Evolutionary conservation across 2,888 invertebrate species (phyloP).

Genomic region (Rhabditoides inermis): DNA sequence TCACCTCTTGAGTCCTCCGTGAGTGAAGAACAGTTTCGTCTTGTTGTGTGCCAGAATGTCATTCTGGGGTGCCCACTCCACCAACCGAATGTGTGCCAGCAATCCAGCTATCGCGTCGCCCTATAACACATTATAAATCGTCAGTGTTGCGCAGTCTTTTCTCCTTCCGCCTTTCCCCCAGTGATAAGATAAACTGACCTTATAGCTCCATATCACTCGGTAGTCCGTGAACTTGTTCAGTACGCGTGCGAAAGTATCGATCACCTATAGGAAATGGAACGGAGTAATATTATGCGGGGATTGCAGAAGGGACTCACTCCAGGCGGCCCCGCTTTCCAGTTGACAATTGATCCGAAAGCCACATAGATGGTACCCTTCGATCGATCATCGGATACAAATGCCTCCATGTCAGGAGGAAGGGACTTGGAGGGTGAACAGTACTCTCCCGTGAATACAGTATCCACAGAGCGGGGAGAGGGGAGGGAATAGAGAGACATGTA

Average conservation of each 20-base stretch:
- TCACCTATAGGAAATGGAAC: too few relatives aligned
- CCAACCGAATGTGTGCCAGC: constrained; percentile 2
- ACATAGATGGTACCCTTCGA: constrained; percentile 17
- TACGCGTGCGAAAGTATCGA: constrained; percentile 5
- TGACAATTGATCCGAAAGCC: constrained; percentile 14
- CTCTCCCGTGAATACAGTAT: too few relatives aligned
- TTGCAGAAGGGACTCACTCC: too few relatives aligned
- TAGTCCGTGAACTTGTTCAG: constrained; percentile 11
- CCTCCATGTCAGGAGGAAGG: constrained; percentile 4
- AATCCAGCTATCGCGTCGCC: too few relatives aligned
- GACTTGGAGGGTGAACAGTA: too few relatives aligned
- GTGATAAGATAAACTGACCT: too few relatives aligned
- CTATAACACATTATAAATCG: too few relatives aligned
- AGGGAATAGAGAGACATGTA: too few relatives aligned
- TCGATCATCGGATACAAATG: constrained; percentile 9
- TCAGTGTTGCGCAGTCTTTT: too few relatives aligned
- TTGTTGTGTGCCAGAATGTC: constrained; percentile 8
- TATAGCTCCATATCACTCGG: constrained; percentile 12
- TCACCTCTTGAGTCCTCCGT: constrained; percentile 14
- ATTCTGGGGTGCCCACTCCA: constrained; percentile 10
- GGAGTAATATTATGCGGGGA: too few relatives aligned
- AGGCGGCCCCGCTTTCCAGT: constrained; percentile 10
- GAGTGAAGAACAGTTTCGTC: constrained; percentile 9
- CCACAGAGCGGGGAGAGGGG: too few relatives aligned
- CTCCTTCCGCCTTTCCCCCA: too few relatives aligned